Conservation (phyloP, 2,113 vertebrate species). For the Hemichromis elongatus region DNA sequence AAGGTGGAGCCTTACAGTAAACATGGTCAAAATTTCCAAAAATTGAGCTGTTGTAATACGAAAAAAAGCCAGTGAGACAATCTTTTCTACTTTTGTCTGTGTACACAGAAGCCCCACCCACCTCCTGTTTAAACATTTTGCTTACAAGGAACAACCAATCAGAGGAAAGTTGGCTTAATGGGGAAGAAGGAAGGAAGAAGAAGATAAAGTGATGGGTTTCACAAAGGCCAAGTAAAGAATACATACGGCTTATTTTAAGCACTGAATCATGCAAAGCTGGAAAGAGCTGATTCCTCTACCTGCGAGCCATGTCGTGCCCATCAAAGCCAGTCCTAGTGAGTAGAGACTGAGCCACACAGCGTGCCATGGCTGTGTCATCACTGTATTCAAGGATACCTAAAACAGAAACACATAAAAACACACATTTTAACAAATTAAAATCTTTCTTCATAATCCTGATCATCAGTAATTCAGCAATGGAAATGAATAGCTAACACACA, state of each 20-base stretch:
- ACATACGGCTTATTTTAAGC: background rate
- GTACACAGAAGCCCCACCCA: background rate
- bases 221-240: background rate
- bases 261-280: background rate
- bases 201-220: background rate
- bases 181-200: background rate
- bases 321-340: constrained; percentile 84
- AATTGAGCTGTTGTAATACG: background rate
- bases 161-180: background rate
- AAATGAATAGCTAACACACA: background rate
- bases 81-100: background rate
- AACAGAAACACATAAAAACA: constrained; percentile 1
- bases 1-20: background rate
- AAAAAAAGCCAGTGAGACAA: rapidly evolving
- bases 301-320: constrained; percentile 89
- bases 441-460: background rate
- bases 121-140: background rate
- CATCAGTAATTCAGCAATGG: background rate
- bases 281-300: constrained; percentile 60
- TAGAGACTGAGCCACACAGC: constrained; percentile 89
- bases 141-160: background rate
- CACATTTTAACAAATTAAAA: background rate
- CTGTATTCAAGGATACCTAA: constrained; percentile 85
- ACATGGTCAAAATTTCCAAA: background rate
- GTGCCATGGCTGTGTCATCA: constrained; percentile 93